phyloP scores from a whole-genome alignment of 1,140 invertebrate genomes.

The Papilio helenus region DNA sequence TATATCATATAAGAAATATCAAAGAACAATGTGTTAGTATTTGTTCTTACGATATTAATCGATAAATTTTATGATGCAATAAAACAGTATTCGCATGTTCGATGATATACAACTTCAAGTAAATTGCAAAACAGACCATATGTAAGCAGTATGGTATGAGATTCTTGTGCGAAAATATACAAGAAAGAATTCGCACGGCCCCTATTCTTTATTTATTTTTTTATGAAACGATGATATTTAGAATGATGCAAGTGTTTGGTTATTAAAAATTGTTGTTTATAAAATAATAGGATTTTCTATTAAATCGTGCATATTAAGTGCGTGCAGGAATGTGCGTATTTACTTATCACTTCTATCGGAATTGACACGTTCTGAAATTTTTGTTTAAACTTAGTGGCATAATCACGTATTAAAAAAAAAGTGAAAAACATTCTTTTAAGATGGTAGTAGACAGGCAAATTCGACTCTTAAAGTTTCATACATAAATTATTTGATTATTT shows the following conservation, averaged over 20 bases:
- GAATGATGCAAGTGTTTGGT: not conserved
- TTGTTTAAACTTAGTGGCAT: not conserved
- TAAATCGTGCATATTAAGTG: not conserved
- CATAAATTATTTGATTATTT: not conserved
- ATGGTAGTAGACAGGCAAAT: not conserved
- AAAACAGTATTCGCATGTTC: constrained; percentile 5
- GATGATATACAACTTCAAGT: not conserved
- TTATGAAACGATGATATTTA: not conserved
- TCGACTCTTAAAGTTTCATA: not conserved
- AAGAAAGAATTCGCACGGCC: constrained; percentile 4
- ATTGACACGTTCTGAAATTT: not conserved
- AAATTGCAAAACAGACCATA: constrained; percentile 11
- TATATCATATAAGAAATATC: not conserved
- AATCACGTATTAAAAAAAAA: not conserved
- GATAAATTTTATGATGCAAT: constrained; percentile 22
- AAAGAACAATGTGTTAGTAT: not conserved
- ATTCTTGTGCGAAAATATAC: constrained; percentile 24
- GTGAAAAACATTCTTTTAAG: not conserved
- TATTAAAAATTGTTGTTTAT: not conserved
- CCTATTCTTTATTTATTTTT: not conserved
- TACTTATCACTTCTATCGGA: not conserved
- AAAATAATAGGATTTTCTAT: not conserved
- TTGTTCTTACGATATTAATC: not conserved
- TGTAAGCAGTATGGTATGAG: not conserved
- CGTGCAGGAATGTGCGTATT: constrained; percentile 34